Conservation (phyloP, 1,140 invertebrate genomes). For the Proales similis region DNA sequence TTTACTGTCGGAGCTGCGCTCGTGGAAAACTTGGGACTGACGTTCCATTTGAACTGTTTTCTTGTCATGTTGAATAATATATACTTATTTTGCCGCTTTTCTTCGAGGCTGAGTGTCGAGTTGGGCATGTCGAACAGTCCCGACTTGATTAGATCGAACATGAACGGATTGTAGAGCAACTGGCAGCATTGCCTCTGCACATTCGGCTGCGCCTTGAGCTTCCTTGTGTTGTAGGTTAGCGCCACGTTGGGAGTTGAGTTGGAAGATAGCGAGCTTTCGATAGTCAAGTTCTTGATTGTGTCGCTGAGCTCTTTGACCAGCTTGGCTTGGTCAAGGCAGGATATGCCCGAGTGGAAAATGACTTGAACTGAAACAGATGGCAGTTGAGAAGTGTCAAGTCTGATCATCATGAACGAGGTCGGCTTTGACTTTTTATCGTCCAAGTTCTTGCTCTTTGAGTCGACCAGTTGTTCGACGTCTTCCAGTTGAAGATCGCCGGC, state of each 20-base stretch:
- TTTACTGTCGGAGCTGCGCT: slow-evolving; percentile 13
- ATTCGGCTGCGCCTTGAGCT: not conserved
- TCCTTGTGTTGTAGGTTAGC: not conserved
- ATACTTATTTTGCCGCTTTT: slow-evolving; percentile 4
- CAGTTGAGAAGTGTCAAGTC: not conserved
- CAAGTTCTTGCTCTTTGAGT: not conserved
- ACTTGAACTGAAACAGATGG: slow-evolving; percentile 28
- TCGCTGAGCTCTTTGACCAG: not conserved
- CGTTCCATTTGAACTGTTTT: slow-evolving; percentile 34
- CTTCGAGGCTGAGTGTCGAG: no score
- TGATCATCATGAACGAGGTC: slow-evolving; percentile 26
- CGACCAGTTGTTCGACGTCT: slow-evolving; percentile 8
- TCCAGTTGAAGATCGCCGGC: not conserved
- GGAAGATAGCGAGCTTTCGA: not conserved
- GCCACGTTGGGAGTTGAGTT: not conserved
- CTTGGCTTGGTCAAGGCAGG: not conserved
- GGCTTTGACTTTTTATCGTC: not conserved
- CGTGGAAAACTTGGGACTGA: slow-evolving; percentile 1
- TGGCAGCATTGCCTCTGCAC: no score
- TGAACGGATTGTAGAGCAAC: slow-evolving; percentile 7
- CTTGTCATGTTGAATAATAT: slow-evolving; percentile 18
- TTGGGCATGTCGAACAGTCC: slow-evolving; percentile 24
- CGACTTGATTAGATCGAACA: slow-evolving; percentile 23
- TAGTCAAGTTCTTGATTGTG: not conserved
- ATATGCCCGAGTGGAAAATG: slow-evolving; percentile 25